Evolutionary conservation across 2,113 vertebrate genomes (phyloP).

Genomic region (Chionodraco myersi): DNA sequence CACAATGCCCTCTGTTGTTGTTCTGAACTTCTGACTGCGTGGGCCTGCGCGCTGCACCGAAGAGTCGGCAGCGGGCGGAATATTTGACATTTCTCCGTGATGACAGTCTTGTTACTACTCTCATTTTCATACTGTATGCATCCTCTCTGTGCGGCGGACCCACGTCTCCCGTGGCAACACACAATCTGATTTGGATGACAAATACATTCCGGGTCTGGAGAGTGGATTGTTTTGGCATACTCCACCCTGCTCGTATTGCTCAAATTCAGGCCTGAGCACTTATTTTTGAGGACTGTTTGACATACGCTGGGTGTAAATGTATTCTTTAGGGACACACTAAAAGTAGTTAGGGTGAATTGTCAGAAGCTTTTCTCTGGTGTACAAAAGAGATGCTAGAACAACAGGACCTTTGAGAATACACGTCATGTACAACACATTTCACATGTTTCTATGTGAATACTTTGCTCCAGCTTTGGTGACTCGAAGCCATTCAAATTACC

Average conservation of each 20-base stretch:
- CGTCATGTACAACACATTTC: not conserved
- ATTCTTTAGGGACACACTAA: slow-evolving; percentile 14
- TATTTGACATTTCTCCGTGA: slow-evolving; percentile 82
- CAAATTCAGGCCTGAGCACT: slow-evolving; percentile 25
- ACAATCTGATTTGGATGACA: slow-evolving; percentile 71
- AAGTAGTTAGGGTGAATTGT: slow-evolving; percentile 13
- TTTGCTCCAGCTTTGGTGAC: not conserved
- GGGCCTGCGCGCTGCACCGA: slow-evolving; percentile 64
- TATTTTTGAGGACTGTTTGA: slow-evolving; percentile 56
- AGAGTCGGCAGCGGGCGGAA: slow-evolving; percentile 78
- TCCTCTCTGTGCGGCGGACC: slow-evolving; percentile 55
- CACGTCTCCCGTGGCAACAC: slow-evolving; percentile 62
- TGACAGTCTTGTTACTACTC: slow-evolving; percentile 75
- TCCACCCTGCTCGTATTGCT: slow-evolving; percentile 51
- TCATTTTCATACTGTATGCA: slow-evolving; percentile 51
- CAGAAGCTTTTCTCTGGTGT: slow-evolving; percentile 21
- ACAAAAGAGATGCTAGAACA: slow-evolving; percentile 21
- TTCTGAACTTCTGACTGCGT: slow-evolving; percentile 84
- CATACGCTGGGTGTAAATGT: slow-evolving; percentile 48
- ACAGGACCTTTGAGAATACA: slow-evolving; percentile 10
- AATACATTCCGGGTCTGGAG: slow-evolving; percentile 66
- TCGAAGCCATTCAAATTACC: not conserved
- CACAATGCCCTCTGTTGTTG: slow-evolving; percentile 82
- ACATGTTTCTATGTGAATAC: not conserved
- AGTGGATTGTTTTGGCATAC: slow-evolving; percentile 42